A percentile compares a stretch with the other conserved stretches of the same genome.
phyloP scores from a whole-genome alignment of 2,888 invertebrate species.

The Metellina segmentata region DNA sequence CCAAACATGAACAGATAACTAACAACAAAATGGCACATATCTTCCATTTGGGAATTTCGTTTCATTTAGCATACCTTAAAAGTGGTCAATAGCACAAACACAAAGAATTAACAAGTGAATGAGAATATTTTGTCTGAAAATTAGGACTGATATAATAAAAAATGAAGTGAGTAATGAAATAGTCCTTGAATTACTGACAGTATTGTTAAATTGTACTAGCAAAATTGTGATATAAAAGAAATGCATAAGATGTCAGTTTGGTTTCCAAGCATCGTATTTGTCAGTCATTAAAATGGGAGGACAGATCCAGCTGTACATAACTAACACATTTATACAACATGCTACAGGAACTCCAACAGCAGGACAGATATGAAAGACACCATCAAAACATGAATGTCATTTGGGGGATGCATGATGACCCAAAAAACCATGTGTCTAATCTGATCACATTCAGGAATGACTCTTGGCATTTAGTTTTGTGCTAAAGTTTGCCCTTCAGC shows the following conservation, averaged over 20 bases:
- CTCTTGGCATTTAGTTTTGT: constrained; percentile 73
- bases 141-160: constrained; percentile 42
- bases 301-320: constrained; percentile 76
- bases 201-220: constrained; percentile 62
- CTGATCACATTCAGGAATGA: constrained; percentile 76
- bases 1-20: constrained; percentile 23
- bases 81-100: constrained; percentile 51
- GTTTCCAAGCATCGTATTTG: constrained; percentile 62
- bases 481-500: constrained; percentile 70
- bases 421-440: constrained; percentile 62
- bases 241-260: constrained; percentile 59
- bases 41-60: constrained; percentile 30
- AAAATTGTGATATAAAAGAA: constrained; percentile 65
- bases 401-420: constrained; percentile 57
- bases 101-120: constrained; percentile 47
- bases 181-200: constrained; percentile 45
- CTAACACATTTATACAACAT: constrained; percentile 73
- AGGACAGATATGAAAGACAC: constrained; percentile 77
- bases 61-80: constrained; percentile 32
- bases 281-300: constrained; percentile 71
- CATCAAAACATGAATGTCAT: constrained; percentile 74
- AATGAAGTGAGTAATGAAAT: constrained; percentile 47
- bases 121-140: constrained; percentile 45
- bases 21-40: constrained; percentile 69
- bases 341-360: constrained; percentile 76